Evolutionary conservation across 2,888 invertebrate species (phyloP).

Genomic region (Polyommatus icarus): DNA sequence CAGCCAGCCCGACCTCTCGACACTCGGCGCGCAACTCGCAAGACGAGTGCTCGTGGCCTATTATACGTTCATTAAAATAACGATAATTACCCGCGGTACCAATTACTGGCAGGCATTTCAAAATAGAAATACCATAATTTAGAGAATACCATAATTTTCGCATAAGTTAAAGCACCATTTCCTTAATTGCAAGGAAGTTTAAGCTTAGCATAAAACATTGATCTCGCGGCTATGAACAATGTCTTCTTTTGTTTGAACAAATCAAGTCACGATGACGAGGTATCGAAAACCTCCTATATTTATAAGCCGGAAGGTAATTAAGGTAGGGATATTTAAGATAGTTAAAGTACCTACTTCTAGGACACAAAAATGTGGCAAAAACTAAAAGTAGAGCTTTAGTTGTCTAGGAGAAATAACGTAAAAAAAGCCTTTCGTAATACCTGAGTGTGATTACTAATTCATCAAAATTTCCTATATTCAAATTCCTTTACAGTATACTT

Average conservation of each 20-base stretch:
- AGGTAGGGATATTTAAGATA: too few species aligned
- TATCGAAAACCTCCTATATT: too few species aligned
- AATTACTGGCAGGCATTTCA: not conserved
- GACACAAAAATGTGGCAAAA: too few species aligned
- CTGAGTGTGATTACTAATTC: too few species aligned
- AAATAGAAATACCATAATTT: not conserved
- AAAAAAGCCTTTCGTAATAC: too few species aligned
- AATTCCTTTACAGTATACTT: too few species aligned
- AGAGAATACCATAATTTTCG: not conserved
- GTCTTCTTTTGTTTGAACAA: not conserved
- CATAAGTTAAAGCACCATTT: not conserved
- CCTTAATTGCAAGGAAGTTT: not conserved
- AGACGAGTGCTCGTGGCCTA: conserved; percentile 3
- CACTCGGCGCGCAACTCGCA: not conserved
- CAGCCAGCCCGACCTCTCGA: not conserved
- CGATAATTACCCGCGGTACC: conserved; percentile 12
- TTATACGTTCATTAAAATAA: conserved; percentile 21
- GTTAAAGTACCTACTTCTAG: too few species aligned
- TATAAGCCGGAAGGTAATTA: too few species aligned
- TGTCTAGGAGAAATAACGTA: too few species aligned
- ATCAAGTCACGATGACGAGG: too few species aligned
- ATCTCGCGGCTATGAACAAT: not conserved
- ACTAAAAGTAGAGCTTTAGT: too few species aligned
- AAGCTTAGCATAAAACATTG: not conserved
- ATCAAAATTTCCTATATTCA: too few species aligned